phyloP scores from a whole-genome alignment of 2,888 invertebrate genomes.

The Philhelius pedissequus region DNA sequence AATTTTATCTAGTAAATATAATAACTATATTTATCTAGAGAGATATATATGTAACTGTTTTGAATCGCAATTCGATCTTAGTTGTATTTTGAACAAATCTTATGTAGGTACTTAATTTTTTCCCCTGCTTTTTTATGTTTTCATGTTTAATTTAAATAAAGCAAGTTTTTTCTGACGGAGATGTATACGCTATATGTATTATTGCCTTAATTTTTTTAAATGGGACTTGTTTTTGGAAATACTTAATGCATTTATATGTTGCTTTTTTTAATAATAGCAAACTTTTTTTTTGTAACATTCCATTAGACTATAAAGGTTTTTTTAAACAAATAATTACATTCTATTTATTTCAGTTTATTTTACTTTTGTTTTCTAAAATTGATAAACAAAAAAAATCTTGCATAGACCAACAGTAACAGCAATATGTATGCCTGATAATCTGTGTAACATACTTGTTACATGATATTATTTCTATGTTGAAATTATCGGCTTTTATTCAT shows the following conservation, averaged over 20 bases:
- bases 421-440: slow-evolving; percentile 35
- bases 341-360: background rate
- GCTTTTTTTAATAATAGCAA: slow-evolving; percentile 24
- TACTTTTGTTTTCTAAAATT: slow-evolving; percentile 6
- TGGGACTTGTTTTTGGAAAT: slow-evolving; percentile 17
- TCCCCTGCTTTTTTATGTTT: background rate
- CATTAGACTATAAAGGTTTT: slow-evolving; percentile 55
- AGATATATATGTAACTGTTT: slow-evolving; percentile 29
- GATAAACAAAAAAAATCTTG: slow-evolving; percentile 51
- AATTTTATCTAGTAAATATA: slow-evolving; percentile 51
- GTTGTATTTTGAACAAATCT: slow-evolving; percentile 50
- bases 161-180: background rate
- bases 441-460: slow-evolving; percentile 19
- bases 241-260: slow-evolving; percentile 44
- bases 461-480: background rate
- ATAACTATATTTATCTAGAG: slow-evolving; percentile 16
- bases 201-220: slow-evolving; percentile 25
- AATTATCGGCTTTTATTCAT: background rate
- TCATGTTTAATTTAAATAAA: background rate
- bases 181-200: background rate
- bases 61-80: slow-evolving; percentile 20
- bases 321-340: slow-evolving; percentile 40
- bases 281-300: slow-evolving; percentile 43
- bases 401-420: slow-evolving; percentile 56
- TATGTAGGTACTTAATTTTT: slow-evolving; percentile 51